phyloP scores from a whole-genome alignment of 2,113 vertebrate genomes.

The Prochilodus magdalenae region DNA sequence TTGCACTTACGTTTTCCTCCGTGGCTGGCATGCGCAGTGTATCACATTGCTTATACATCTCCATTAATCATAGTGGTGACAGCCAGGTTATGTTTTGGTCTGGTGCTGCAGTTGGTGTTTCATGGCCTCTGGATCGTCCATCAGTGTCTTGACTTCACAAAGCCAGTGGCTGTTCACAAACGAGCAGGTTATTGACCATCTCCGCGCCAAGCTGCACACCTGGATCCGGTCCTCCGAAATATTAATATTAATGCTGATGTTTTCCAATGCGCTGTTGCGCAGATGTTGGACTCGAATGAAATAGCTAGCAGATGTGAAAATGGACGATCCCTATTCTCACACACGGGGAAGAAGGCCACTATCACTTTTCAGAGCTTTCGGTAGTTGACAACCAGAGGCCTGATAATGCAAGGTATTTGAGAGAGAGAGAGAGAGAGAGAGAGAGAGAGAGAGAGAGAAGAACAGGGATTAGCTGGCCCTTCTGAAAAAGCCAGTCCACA shows the following conservation, averaged over 20 bases:
- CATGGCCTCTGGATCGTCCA: neutral
- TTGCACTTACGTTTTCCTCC: slow-evolving; percentile 26
- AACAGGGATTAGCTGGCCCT: neutral
- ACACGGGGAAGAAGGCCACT: slow-evolving; percentile 17
- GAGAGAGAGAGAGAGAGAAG: no score
- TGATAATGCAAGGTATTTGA: neutral
- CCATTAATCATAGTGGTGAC: slow-evolving; percentile 38
- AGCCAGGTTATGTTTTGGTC: slow-evolving; percentile 34
- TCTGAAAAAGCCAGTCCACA: slow-evolving; percentile 20
- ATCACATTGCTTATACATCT: slow-evolving; percentile 41
- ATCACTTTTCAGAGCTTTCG: slow-evolving; percentile 24
- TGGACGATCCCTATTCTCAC: slow-evolving; percentile 35
- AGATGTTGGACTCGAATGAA: slow-evolving; percentile 45
- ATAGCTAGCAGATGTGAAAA: slow-evolving; percentile 51
- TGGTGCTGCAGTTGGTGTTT: slow-evolving; percentile 3
- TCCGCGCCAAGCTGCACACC: slow-evolving; percentile 26
- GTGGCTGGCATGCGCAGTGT: slow-evolving; percentile 11
- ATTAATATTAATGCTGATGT: slow-evolving; percentile 53
- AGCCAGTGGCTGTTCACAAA: slow-evolving; percentile 15
- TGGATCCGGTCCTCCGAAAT: slow-evolving; percentile 27
- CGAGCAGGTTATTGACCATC: slow-evolving; percentile 35
- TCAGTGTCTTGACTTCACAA: slow-evolving; percentile 30
- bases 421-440: neutral
- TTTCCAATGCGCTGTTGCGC: slow-evolving; percentile 37
- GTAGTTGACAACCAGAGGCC: slow-evolving; percentile 13